These are phyloP conservation scores for Tangachromis dhanisi DNA, from an alignment of 2,113 vertebrate genomes.

Conservation along the genomic window DNA sequence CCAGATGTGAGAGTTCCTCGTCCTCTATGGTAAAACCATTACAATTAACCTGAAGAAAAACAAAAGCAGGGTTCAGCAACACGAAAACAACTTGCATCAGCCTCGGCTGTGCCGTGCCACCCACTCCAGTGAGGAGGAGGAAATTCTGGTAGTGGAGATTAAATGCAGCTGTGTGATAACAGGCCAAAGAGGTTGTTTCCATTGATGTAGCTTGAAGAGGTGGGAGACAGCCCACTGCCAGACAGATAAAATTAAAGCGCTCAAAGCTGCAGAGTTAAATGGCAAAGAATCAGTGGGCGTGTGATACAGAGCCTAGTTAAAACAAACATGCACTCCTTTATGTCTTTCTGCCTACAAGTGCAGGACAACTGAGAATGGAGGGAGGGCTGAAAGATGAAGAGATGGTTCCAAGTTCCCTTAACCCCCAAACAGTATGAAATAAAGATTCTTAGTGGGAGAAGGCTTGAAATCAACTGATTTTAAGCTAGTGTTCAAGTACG, in stretches of 20 bases:
- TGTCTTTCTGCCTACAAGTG: background rate
- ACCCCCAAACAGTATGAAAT: background rate
- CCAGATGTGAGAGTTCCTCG: conserved; percentile 95
- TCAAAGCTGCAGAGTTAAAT: background rate
- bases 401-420: background rate
- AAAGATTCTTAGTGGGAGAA: background rate
- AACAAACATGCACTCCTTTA: background rate
- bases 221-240: background rate
- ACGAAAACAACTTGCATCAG: background rate
- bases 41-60: conserved; percentile 84
- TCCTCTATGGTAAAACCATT: conserved; percentile 98
- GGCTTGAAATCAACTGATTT: background rate
- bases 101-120: background rate
- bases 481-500: background rate
- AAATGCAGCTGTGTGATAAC: background rate
- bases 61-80: background rate
- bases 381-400: background rate
- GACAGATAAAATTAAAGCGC: background rate
- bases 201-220: background rate
- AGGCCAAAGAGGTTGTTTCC: background rate
- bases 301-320: background rate
- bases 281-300: background rate
- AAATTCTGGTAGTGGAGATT: background rate
- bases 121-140: background rate
- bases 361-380: background rate